These are phyloP conservation scores for Crambe crambe DNA, from an alignment of 37 sponge, comb jelly and placozoan genomes.

Conservation along the genomic window DNA sequence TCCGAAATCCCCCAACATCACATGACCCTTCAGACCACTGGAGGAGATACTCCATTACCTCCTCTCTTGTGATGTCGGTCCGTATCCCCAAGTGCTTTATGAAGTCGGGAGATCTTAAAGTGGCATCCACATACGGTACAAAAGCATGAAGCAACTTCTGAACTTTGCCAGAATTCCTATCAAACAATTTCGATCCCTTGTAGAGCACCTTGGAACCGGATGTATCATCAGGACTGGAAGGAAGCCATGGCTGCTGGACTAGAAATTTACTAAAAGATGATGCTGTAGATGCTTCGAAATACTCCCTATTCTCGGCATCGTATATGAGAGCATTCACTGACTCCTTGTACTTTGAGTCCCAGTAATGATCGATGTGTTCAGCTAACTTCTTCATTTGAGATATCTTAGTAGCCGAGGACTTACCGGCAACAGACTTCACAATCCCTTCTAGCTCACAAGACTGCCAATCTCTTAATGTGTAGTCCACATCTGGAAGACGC, in stretches of 20 bases:
- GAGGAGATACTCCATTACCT: slow-evolving; percentile 5
- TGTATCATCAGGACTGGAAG: background rate
- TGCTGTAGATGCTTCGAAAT: slow-evolving; percentile 9
- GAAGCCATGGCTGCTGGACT: slow-evolving; percentile 33
- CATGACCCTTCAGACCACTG: slow-evolving; percentile 33
- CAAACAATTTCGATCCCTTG: slow-evolving; percentile 23
- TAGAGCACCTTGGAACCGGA: slow-evolving; percentile 2
- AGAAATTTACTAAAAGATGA: slow-evolving; percentile 45
- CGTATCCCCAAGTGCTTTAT: slow-evolving; percentile 15
- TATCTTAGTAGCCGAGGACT: background rate
- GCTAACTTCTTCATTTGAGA: slow-evolving; percentile 34
- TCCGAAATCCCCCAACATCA: background rate
- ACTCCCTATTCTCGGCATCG: slow-evolving; percentile 23
- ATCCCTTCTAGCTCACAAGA: slow-evolving; percentile 32
- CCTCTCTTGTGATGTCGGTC: background rate
- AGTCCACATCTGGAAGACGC: slow-evolving; percentile 27
- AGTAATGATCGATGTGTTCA: slow-evolving; percentile 25
- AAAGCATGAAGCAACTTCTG: slow-evolving; percentile 24
- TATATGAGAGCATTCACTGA: slow-evolving; percentile 19
- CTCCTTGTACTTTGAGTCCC: slow-evolving; percentile 36
- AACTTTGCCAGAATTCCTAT: background rate
- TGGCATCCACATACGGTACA: slow-evolving; percentile 46
- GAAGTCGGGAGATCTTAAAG: slow-evolving; percentile 11
- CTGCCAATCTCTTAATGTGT: slow-evolving; percentile 35
- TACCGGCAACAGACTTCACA: slow-evolving; percentile 1